phyloP scores from a whole-genome alignment of 2,797 vertebrate genomes.

The Furcifer pardalis region DNA sequence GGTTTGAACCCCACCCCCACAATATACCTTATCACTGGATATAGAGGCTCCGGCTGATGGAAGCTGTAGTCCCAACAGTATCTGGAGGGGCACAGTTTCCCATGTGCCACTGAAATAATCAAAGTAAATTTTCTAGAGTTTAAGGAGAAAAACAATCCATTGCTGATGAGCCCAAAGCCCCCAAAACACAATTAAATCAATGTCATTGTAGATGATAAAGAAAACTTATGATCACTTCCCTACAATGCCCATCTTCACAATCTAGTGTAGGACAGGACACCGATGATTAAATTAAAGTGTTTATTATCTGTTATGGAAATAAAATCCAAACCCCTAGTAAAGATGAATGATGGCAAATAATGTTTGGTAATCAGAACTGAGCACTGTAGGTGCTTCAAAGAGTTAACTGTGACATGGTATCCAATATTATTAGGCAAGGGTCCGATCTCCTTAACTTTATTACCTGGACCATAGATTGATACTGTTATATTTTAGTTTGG shows the following conservation, averaged over 20 bases:
- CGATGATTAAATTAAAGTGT: background rate
- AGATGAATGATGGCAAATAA: background rate
- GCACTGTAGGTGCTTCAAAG: background rate
- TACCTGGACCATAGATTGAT: background rate
- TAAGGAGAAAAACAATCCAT: too few relatives aligned
- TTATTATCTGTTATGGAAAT: too few relatives aligned
- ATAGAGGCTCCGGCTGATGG: too few relatives aligned
- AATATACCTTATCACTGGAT: too few relatives aligned
- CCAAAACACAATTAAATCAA: background rate
- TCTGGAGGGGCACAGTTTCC: too few relatives aligned
- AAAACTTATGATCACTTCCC: background rate
- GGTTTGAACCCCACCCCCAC: too few relatives aligned
- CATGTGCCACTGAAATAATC: too few relatives aligned
- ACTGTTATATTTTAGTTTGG: too few relatives aligned
- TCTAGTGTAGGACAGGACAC: background rate
- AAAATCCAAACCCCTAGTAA: too few relatives aligned
- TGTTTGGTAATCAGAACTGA: too few relatives aligned
- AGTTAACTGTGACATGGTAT: background rate
- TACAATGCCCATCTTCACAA: background rate
- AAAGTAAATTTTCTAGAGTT: too few relatives aligned
- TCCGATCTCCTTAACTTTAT: background rate
- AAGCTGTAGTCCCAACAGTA: too few relatives aligned
- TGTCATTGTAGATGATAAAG: background rate
- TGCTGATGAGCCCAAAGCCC: background rate
- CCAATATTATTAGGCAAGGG: background rate